phyloP scores from a whole-genome alignment of 2,888 invertebrate genomes.

The Ornithoptera priamus region DNA sequence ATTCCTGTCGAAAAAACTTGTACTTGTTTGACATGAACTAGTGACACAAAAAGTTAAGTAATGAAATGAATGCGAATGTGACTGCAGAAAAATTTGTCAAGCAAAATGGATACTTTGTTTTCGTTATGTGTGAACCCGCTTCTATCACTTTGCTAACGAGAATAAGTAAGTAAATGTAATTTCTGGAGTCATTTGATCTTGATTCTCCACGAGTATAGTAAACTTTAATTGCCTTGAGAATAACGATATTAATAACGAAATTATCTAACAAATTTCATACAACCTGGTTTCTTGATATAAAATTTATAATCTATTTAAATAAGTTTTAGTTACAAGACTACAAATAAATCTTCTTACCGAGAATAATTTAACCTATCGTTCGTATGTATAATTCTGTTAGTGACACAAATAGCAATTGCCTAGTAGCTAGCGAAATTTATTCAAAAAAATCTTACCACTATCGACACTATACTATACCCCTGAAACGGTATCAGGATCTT shows the following conservation, averaged over 20 bases:
- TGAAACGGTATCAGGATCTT: no score
- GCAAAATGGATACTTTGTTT: constrained; percentile 9
- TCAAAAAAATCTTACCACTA: no score
- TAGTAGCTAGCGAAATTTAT: no score
- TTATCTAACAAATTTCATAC: not conserved
- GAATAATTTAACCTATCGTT: no score
- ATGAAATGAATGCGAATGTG: constrained; percentile 16
- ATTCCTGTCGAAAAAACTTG: constrained; percentile 3
- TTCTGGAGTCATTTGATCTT: not conserved
- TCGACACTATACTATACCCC: no score
- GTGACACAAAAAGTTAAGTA: constrained; percentile 24
- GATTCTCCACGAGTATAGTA: not conserved
- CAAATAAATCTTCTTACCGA: no score
- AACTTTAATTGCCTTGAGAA: not conserved
- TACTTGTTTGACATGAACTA: constrained; percentile 10
- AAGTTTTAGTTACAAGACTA: no score
- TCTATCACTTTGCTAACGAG: not conserved
- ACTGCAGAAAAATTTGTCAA: constrained; percentile 9
- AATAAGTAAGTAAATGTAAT: not conserved
- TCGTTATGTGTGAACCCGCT: not conserved
- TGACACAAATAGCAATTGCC: no score
- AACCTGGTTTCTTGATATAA: not conserved
- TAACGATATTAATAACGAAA: not conserved
- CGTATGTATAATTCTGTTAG: no score
- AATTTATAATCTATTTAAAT: no score